phyloP scores from a whole-genome alignment of 2,113 vertebrate species.

The Zosterops japonicus region DNA sequence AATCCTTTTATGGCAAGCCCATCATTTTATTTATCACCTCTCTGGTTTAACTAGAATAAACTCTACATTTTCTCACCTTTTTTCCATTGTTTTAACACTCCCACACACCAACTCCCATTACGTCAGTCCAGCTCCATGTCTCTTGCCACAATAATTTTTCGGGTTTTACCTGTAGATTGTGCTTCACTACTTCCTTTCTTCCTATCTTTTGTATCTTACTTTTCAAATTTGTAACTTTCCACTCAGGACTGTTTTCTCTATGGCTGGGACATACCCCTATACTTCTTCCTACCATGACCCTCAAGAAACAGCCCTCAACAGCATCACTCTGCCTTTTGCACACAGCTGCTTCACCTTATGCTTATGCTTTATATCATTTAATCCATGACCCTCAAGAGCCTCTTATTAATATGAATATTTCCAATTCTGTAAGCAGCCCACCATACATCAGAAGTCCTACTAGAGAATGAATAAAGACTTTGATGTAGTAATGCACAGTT shows the following conservation, averaged over 20 bases:
- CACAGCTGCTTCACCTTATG: not conserved
- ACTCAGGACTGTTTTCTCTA: not conserved
- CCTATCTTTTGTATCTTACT: not conserved
- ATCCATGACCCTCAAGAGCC: not conserved
- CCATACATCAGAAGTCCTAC: not conserved
- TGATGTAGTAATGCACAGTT: not conserved
- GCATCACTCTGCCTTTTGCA: not conserved
- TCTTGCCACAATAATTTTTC: not conserved
- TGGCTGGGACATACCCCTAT: not conserved
- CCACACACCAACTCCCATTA: not conserved
- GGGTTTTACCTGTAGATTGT: not conserved
- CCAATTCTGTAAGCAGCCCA: not conserved
- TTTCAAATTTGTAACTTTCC: not conserved
- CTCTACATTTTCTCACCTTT: not conserved
- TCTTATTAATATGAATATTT: not conserved
- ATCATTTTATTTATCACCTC: not conserved
- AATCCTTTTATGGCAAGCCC: not conserved
- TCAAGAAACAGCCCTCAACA: not conserved
- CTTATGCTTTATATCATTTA: not conserved
- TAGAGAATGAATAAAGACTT: not conserved
- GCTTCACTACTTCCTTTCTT: not conserved
- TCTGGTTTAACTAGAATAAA: not conserved
- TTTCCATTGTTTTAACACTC: not conserved
- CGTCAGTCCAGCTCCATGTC: not conserved
- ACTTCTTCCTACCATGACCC: not conserved